Evolutionary conservation across 30 jellyfish, hydroid and myxozoan genomes (phyloP).

Genomic region (Hydra vulgaris): DNA sequence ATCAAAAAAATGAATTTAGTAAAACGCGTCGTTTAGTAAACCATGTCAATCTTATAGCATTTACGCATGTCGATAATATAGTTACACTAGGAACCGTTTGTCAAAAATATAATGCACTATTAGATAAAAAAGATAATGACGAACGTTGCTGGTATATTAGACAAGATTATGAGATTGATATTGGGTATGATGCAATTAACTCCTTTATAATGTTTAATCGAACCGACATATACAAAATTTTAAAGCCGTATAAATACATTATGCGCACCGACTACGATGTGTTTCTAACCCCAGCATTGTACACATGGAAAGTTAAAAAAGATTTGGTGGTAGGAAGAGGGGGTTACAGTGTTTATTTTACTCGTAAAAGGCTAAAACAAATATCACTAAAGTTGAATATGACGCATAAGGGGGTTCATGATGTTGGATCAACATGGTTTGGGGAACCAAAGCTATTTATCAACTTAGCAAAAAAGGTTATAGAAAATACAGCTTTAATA

Average conservation of each 20-base stretch:
- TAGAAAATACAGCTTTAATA: neutral
- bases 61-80: neutral
- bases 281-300: slow-evolving; percentile 9
- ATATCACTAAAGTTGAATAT: neutral
- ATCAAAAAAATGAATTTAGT: neutral
- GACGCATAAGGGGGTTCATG: slow-evolving; percentile 11
- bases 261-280: slow-evolving; percentile 6
- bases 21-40: neutral
- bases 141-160: slow-evolving; percentile 3
- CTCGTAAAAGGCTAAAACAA: neutral
- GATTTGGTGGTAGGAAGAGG: slow-evolving; percentile 3
- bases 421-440: slow-evolving; percentile 21
- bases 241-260: neutral
- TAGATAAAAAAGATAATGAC: neutral
- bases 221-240: neutral
- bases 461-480: neutral
- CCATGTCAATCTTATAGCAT: neutral
- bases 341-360: slow-evolving; percentile 2
- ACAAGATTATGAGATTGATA: neutral
- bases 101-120: neutral
- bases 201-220: slow-evolving; percentile 10
- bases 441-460: neutral
- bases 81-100: neutral
- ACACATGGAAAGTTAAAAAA: neutral
- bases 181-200: slow-evolving; percentile 1